These are phyloP conservation scores for Melitaea cinxia DNA, from an alignment of 1,140 invertebrate species.

Conservation along the genomic window DNA sequence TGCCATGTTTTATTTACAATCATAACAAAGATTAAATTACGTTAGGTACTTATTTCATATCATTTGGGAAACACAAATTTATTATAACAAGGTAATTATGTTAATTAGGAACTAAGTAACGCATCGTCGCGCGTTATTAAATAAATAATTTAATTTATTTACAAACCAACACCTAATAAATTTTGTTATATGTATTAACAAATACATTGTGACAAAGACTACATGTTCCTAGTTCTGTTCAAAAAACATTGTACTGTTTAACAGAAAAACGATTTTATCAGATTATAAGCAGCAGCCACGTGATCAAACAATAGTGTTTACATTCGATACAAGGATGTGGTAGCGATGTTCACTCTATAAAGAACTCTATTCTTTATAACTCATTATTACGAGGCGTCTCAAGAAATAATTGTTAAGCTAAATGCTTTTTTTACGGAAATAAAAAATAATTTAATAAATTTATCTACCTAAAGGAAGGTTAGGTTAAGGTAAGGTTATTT, in stretches of 20 bases:
- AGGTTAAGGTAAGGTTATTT: background rate
- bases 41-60: background rate
- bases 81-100: background rate
- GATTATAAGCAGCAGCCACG: conserved; percentile 63
- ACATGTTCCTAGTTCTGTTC: background rate
- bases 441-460: conserved; percentile 1
- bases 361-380: conserved; percentile 4
- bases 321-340: conserved; percentile 55
- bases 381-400: background rate
- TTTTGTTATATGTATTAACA: too few relatives aligned
- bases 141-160: too few relatives aligned
- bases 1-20: conserved; percentile 3
- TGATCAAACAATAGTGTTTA: conserved; percentile 75
- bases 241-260: background rate
- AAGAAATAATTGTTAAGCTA: conserved; percentile 1
- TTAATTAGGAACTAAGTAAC: too few relatives aligned
- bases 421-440: background rate
- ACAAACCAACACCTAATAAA: too few relatives aligned
- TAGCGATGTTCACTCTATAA: background rate
- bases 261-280: conserved; percentile 49
- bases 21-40: background rate
- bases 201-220: background rate
- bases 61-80: background rate
- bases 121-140: too few relatives aligned
- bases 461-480: background rate